phyloP scores from a whole-genome alignment of 2,888 invertebrate genomes.

The Harpagoxenus sublaevis region DNA sequence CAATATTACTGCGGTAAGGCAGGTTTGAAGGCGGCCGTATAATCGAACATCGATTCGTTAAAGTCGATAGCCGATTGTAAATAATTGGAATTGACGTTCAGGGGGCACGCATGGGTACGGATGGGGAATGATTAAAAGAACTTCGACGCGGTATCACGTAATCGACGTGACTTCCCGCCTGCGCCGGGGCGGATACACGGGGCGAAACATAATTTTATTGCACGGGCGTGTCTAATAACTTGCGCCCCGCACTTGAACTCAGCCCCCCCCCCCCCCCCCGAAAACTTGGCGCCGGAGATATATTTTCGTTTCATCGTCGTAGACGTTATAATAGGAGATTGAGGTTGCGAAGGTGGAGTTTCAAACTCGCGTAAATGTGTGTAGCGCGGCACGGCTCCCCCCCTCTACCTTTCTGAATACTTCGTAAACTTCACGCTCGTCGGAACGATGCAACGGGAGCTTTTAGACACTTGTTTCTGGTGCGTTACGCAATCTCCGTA shows the following conservation, averaged over 20 bases:
- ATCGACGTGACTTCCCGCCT: constrained; percentile 45
- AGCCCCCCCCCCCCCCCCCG: constrained; percentile 1
- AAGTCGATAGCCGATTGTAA: constrained; percentile 65
- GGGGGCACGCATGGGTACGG: background rate
- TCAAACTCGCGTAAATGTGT: constrained; percentile 71
- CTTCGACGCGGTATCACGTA: constrained; percentile 38
- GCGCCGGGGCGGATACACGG: background rate
- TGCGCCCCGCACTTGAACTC: constrained; percentile 16
- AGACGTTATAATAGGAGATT: constrained; percentile 60
- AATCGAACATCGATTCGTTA: constrained; percentile 70
- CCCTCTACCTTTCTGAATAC: constrained; percentile 73
- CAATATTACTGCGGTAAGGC: constrained; percentile 60
- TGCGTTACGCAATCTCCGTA: constrained; percentile 56
- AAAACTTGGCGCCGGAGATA: constrained; percentile 59
- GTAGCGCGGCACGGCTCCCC: constrained; percentile 55
- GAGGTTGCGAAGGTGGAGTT: constrained; percentile 65
- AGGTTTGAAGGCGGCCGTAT: constrained; percentile 60
- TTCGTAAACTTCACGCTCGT: constrained; percentile 68
- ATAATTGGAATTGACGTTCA: constrained; percentile 2
- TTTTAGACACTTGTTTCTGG: constrained; percentile 67
- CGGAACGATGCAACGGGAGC: constrained; percentile 65
- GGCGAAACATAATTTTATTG: constrained; percentile 22
- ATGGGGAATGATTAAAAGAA: constrained; percentile 22
- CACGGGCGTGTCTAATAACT: constrained; percentile 58
- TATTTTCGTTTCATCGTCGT: constrained; percentile 64